Conservation (phyloP, 2,113 vertebrate species). For the Lepisosteus osseus region DNA sequence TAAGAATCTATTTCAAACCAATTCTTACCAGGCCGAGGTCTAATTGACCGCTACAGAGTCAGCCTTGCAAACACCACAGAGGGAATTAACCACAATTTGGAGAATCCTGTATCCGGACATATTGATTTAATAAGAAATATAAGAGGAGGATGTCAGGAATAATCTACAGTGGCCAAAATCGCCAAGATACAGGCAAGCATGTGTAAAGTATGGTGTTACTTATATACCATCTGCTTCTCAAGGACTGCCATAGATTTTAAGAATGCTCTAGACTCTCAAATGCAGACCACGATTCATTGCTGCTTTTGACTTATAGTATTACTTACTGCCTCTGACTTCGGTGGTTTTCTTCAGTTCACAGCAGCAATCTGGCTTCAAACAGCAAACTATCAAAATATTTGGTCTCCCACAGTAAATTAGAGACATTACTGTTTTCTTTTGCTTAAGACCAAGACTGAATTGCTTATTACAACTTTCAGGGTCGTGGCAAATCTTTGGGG, state of each 20-base stretch:
- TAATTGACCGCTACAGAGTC: no score
- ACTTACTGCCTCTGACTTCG: neutral
- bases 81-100: no score
- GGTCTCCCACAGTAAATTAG: neutral
- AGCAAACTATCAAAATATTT: neutral
- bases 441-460: neutral
- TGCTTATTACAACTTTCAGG: conserved; percentile 1
- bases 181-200: neutral
- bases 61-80: no score
- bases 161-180: neutral
- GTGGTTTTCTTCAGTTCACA: neutral
- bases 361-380: neutral
- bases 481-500: neutral
- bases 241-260: neutral
- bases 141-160: neutral
- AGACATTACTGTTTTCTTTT: neutral
- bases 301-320: neutral
- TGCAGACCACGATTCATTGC: neutral
- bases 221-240: neutral
- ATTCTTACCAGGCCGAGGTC: no score
- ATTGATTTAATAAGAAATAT: no score
- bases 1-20: no score
- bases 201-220: neutral
- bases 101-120: no score
- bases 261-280: neutral